Evolutionary conservation across 2,797 vertebrate species (phyloP), one percentile per base, ranked within the genome.

Genomic region (Coregonus ussuriensis): DNA sequence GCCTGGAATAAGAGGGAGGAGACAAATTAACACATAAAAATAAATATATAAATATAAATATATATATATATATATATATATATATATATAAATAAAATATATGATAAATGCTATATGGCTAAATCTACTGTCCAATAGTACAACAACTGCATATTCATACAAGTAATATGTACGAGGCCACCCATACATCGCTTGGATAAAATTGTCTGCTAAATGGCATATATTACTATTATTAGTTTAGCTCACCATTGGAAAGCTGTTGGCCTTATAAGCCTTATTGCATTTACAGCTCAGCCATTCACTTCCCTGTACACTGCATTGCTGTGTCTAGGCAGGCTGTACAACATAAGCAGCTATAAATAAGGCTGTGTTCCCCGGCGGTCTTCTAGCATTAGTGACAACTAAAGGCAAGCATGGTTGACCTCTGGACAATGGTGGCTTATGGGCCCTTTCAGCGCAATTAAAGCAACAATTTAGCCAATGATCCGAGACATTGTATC

Each of bases 1-100:
- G 94, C 96, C 97, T 97, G 95, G 15, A 88, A 95, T 83, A 85
- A 88, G 88, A 91, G 88, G 91, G 88, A 88, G 88, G 88, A 81
- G 85, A 93, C 90, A 94, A 81, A 81, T 31, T 51, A 25, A 6
- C 31, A 16, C 4, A 6, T 3, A 21, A 59, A 6, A 59, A 59
- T 25, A 25, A 25, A 25, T 25, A 25, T 33, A 59, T 25, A 25
- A 25, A 25, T 25, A 25, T 33, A 6, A 59, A 59, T 25, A 25
- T 1, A 25, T 25, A 25, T 33, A 25, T 25, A 25, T 33, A 25
- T 25, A 25, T 33, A 25, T 25, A 25, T 33, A 25, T 25, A 25
- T 33, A 25, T 25, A 25, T 33, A 33, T 33, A 2, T 33, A 2
- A 33, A 33, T n/a, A 33, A 33, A 33, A 25, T 25, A 25, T 33